Evolutionary conservation across 2,797 vertebrate species (phyloP).

Genomic region (Hydrocynus forskahlii): DNA sequence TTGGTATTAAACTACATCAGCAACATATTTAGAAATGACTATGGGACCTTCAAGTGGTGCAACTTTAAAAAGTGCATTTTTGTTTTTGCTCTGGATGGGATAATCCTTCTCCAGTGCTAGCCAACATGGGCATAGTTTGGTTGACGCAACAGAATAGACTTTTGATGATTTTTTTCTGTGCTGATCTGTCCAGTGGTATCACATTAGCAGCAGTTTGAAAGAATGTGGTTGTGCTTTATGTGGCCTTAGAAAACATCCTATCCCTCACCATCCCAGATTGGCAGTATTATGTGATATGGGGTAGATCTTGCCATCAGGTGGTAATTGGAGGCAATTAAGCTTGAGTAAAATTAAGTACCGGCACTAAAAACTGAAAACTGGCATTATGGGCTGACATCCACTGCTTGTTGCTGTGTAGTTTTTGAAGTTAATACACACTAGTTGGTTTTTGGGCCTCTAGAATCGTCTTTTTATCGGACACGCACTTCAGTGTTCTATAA

Average conservation of each 20-base stretch:
- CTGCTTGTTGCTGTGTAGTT: background rate
- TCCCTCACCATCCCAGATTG: background rate
- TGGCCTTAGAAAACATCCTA: background rate
- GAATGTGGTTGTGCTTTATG: background rate
- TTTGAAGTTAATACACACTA: background rate
- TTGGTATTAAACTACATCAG: too few relatives aligned
- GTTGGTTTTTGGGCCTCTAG: background rate
- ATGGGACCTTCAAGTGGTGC: too few relatives aligned
- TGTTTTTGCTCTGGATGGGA: too few relatives aligned
- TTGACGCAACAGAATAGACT: background rate
- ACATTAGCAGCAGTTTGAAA: background rate
- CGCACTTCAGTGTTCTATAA: too few relatives aligned
- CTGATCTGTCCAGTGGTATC: background rate
- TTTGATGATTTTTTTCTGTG: background rate
- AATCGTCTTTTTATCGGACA: background rate
- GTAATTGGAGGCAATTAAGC: too few relatives aligned
- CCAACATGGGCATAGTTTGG: background rate
- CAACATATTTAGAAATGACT: too few relatives aligned
- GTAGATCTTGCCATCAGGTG: background rate
- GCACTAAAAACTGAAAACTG: background rate
- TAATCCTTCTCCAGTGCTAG: background rate
- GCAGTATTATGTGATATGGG: background rate
- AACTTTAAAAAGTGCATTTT: too few relatives aligned
- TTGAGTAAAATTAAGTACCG: too few relatives aligned
- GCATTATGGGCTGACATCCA: background rate